Base-by-base conservation (phyloP, 2,113 vertebrate species). In the Bubo blakistoni region DNA sequence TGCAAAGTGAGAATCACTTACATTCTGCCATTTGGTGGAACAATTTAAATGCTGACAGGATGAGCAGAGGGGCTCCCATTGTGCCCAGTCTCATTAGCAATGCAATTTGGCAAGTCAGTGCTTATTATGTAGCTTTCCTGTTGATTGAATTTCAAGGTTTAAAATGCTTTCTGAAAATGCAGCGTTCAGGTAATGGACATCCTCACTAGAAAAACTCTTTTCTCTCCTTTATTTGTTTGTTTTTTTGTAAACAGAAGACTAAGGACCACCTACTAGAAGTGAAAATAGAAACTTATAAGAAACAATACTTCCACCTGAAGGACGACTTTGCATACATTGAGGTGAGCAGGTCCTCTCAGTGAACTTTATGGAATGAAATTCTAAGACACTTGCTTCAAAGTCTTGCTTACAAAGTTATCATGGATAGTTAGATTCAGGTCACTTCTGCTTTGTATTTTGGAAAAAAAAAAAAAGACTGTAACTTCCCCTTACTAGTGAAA, bases 251-350 rank as follows among this genome's bases (percentile, higher is more conserved):
- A 55, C 92, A 99, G 98, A 98, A 96, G 61, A 97, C 98, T 22
- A 94, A 98, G 42, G 99, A 99, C 74, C 99, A 98, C 96, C 99
- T 99, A 92, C 92, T 99, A 38, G 99, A 99, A 96, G 97, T 99
- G 69, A 99, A 98, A 89, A 95, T 99, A 96, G 99, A 99, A 90
- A 99, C 99, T 7, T 99, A 98, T 38, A 98, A 97, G 82, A 99
- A 98, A 38, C 99, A 98, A 57, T 99, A 98, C 95, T 99, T 99
- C 97, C 99, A 99, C 97, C 98, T 99, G 38, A 98, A 97, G 88
- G 99, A 98, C n/a, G 99, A 99, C 94, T 98, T 98, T 51, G 98
- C 99, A 13, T 99, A 99, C 62, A 98, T 97, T 30, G 98, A 99
- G 97, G 99, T 99, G 96, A 91, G 96, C 11, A 29, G 11, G 42